These are phyloP conservation scores for Fragum fragum DNA, from an alignment of 2,888 invertebrate genomes.

Conservation along the genomic window DNA sequence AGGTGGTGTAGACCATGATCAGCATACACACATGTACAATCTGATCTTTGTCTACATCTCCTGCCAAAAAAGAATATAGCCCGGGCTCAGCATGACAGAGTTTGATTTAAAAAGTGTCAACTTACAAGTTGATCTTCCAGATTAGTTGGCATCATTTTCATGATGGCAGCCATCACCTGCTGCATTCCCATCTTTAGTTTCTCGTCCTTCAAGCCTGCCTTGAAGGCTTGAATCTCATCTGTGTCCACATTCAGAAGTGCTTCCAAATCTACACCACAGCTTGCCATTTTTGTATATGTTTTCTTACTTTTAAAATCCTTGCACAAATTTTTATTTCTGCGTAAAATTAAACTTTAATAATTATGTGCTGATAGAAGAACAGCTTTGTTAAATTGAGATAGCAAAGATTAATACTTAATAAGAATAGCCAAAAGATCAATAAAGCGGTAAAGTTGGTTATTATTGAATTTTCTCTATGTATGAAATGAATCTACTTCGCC, in stretches of 20 bases:
- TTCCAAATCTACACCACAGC: slow-evolving; percentile 56
- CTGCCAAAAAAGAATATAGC: too few relatives aligned
- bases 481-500: background rate
- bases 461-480: too few relatives aligned
- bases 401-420: background rate
- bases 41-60: too few relatives aligned
- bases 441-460: background rate
- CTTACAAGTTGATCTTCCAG: slow-evolving; percentile 42
- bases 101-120: too few relatives aligned
- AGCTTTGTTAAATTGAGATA: too few relatives aligned
- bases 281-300: slow-evolving; percentile 33
- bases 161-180: slow-evolving; percentile 63
- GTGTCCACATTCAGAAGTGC: slow-evolving; percentile 58
- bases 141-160: slow-evolving; percentile 67
- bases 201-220: slow-evolving; percentile 61
- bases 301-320: background rate
- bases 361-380: too few relatives aligned
- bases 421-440: background rate
- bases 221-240: slow-evolving; percentile 55
- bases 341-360: background rate
- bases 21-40: too few relatives aligned
- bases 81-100: too few relatives aligned
- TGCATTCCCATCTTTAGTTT: slow-evolving; percentile 68
- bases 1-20: too few relatives aligned
- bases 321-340: background rate